Percentiles rank a stretch among this genome's conserved stretches.
phyloP scores from a whole-genome alignment of 2,797 vertebrate species.

The Ptychobarbus kaznakovi region DNA sequence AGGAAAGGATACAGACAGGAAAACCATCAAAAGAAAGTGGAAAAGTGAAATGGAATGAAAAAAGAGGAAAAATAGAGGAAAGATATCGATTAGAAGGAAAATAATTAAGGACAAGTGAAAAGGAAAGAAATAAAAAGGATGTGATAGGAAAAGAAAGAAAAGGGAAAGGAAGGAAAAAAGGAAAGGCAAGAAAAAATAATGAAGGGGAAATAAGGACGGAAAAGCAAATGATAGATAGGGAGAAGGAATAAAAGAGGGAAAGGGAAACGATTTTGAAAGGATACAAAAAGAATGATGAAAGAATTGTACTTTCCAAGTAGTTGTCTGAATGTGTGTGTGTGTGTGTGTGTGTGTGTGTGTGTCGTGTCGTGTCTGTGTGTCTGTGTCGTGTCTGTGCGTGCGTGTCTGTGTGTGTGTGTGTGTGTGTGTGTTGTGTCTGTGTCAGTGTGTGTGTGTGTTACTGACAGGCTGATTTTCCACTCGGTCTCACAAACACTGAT shows the following conservation, averaged over 20 bases:
- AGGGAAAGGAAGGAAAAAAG: not conserved
- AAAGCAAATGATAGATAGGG: not conserved
- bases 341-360: not conserved
- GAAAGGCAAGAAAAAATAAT: not conserved
- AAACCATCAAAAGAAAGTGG: not conserved
- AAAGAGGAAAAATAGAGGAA: not conserved
- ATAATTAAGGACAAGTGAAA: not conserved
- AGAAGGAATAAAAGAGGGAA: not conserved
- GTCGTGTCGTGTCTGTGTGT: no score
- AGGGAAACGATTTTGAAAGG: no score
- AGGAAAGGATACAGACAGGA: not conserved
- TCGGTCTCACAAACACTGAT: constrained; percentile 38
- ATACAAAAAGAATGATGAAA: not conserved
- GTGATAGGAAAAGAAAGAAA: not conserved
- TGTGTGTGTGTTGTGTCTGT: not conserved
- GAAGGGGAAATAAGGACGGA: not conserved
- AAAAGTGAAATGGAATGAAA: not conserved
- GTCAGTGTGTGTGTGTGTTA: not conserved
- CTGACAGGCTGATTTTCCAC: constrained; percentile 34
- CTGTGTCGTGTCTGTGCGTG: not conserved
- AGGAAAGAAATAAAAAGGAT: not conserved
- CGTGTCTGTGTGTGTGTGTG: not conserved
- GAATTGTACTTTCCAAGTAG: no score
- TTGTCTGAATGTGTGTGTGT: not conserved
- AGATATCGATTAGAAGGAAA: not conserved